Evolutionary conservation across 2,888 invertebrate species (phyloP).

Genomic region (Apotomis turbidana): DNA sequence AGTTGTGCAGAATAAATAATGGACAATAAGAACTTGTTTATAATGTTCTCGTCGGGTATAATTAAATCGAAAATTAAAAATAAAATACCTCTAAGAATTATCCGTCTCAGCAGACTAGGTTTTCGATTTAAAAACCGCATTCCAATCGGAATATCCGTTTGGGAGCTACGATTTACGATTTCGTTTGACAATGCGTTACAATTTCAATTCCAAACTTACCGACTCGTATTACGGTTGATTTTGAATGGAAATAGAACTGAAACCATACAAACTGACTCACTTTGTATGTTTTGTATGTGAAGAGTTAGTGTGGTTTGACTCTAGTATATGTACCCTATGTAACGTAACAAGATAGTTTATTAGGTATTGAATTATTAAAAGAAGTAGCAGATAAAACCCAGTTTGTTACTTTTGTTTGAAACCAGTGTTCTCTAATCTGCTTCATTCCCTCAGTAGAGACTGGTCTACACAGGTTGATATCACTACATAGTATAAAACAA

Average conservation of each 20-base stretch:
- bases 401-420: slow-evolving; percentile 6
- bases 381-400: neutral
- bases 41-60: no score
- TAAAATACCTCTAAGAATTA: no score
- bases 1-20: no score
- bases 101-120: no score
- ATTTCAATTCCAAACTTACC: neutral
- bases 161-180: neutral
- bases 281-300: no score
- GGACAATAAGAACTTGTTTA: no score
- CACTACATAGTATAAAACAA: neutral
- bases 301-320: no score
- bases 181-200: slow-evolving; percentile 5
- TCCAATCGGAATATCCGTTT: no score
- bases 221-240: neutral
- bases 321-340: no score
- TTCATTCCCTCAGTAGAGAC: slow-evolving; percentile 3
- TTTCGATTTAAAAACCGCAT: no score
- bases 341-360: neutral
- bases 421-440: slow-evolving; percentile 19
- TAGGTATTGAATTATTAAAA: neutral
- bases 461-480: neutral
- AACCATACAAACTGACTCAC: no score
- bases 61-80: no score
- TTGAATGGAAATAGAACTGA: neutral